A percentile compares a stretch with the other conserved stretches of the same genome.
Conservation (phyloP, 2,797 vertebrate species). For the Pygocentrus nattereri region DNA sequence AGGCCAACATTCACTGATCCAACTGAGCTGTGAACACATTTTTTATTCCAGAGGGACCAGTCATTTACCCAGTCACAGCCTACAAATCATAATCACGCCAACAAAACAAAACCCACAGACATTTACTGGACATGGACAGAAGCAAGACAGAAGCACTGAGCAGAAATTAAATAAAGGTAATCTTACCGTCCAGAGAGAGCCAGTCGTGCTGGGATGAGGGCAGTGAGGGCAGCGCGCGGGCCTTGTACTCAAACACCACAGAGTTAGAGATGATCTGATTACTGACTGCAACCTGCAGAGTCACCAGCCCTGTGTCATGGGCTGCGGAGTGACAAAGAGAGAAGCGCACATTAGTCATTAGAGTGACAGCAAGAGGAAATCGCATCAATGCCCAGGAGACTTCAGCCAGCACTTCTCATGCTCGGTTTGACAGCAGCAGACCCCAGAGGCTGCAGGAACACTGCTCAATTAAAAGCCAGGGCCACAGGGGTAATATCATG, state of each 20-base stretch:
- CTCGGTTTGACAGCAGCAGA: conserved; percentile 8
- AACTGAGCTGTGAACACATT: background rate
- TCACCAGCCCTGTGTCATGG: conserved; percentile 98
- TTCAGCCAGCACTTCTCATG: conserved; percentile 39
- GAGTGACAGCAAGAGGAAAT: conserved; percentile 41
- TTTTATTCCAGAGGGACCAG: background rate
- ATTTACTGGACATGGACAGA: background rate
- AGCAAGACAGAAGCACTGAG: background rate
- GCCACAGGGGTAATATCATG: background rate
- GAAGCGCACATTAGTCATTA: conserved; percentile 13
- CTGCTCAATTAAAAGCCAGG: conserved; percentile 36
- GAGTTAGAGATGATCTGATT: conserved; percentile 99
- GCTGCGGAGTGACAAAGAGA: conserved; percentile 77
- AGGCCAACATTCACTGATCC: background rate
- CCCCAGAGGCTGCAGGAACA: background rate
- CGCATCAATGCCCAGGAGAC: conserved; percentile 17
- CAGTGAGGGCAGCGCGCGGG: conserved; percentile 93
- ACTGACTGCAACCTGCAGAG: conserved; percentile 97
- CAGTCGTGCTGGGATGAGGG: conserved; percentile 99
- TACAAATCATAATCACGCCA: background rate
- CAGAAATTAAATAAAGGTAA: conserved; percentile 1
- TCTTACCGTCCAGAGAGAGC: conserved; percentile 96
- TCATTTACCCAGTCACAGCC: background rate
- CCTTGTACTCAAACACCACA: conserved; percentile 99
- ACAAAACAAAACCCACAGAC: background rate